Conservation (phyloP, 2,888 invertebrate genomes). For the Andrena camellia region DNA sequence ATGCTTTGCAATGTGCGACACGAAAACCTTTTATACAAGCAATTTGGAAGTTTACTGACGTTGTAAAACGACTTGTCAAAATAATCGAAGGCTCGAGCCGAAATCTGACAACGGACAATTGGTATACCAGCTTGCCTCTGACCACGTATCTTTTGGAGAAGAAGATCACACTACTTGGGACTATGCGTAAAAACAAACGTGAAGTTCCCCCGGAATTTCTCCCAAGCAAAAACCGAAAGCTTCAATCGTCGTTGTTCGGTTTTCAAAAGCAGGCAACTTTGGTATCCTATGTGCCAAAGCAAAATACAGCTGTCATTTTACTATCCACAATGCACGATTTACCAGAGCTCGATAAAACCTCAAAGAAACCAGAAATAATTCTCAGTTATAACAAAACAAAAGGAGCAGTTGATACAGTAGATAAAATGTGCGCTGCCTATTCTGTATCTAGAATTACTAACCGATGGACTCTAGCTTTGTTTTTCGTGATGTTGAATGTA, state of each 20-base stretch:
- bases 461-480: not conserved
- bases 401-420: not conserved
- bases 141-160: not conserved
- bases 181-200: not conserved
- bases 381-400: not conserved
- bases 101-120: not conserved
- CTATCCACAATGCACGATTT: not conserved
- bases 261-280: not conserved
- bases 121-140: too few relatives aligned
- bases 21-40: not conserved
- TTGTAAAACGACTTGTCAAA: not conserved
- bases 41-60: conserved; percentile 11
- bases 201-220: conserved; percentile 1
- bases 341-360: not conserved
- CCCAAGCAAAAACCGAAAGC: not conserved
- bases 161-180: conserved; percentile 6
- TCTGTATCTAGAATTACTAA: not conserved
- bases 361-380: not conserved
- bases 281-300: not conserved
- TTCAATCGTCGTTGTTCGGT: not conserved
- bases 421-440: not conserved
- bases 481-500: not conserved
- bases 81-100: not conserved
- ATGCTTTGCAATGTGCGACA: not conserved
- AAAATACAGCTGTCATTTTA: not conserved